Conservation (phyloP, 1,140 invertebrate genomes). For the Oppia nitens region DNA sequence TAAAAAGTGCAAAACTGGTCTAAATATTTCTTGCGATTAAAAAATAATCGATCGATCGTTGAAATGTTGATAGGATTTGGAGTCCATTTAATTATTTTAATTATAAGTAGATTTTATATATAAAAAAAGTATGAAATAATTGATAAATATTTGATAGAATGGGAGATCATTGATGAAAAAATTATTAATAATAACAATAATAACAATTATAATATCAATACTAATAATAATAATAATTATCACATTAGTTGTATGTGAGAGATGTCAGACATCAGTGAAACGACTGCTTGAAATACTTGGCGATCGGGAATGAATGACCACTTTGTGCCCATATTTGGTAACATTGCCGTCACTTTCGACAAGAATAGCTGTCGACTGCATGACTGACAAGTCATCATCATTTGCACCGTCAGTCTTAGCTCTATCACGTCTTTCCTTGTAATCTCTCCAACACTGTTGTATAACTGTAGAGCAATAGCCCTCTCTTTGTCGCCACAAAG, state of each 20-base stretch:
- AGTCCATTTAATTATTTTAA: no score
- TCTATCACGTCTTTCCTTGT: constrained; percentile 11
- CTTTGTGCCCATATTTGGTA: constrained; percentile 66
- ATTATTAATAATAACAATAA: no score
- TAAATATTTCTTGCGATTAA: no score
- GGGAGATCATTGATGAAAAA: no score
- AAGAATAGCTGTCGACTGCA: constrained; percentile 51
- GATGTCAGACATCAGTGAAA: constrained; percentile 61
- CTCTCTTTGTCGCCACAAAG: constrained; percentile 80
- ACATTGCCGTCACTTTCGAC: constrained; percentile 60
- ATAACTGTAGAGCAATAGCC: constrained; percentile 88
- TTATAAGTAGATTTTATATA: no score
- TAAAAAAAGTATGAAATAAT: no score
- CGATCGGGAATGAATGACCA: constrained; percentile 68
- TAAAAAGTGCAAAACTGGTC: no score
- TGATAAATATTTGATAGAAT: no score
- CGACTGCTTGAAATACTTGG: constrained; percentile 52
- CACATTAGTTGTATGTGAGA: no score
- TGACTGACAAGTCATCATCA: constrained; percentile 26
- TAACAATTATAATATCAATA: neutral
- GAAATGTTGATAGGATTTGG: no score
- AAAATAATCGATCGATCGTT: no score
- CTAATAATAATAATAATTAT: constrained; percentile 26
- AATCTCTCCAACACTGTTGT: constrained; percentile 63
- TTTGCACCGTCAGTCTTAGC: constrained; percentile 23